These are phyloP conservation scores for Caenorhabditis brenneri DNA, from an alignment of 1,140 invertebrate species.

Conservation along the genomic window DNA sequence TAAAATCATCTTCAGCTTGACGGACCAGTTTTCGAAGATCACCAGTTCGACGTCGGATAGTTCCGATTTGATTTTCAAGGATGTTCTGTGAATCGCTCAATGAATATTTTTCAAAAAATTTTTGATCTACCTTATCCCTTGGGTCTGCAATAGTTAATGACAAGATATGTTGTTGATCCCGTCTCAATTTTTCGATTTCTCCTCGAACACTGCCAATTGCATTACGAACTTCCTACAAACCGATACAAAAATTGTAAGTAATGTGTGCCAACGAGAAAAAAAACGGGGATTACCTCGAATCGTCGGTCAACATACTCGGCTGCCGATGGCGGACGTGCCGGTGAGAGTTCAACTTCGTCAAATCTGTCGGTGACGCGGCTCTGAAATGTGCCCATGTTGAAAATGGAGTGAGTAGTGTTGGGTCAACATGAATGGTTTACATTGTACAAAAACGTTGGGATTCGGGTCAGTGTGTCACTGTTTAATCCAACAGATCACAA, in stretches of 20 bases:
- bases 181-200: constrained; percentile 31
- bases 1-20: constrained; percentile 39
- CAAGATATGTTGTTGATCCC: constrained; percentile 35
- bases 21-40: constrained; percentile 38
- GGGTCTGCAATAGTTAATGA: constrained; percentile 2
- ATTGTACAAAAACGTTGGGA: not conserved
- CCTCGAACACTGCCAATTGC: constrained; percentile 27
- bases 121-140: constrained; percentile 13
- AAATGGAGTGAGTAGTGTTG: not conserved
- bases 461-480: constrained; percentile 12
- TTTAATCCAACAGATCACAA: no score
- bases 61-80: constrained; percentile 41
- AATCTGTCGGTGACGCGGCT: constrained; percentile 34
- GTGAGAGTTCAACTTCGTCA: constrained; percentile 45
- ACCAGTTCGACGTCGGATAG: constrained; percentile 20
- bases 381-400: constrained; percentile 20
- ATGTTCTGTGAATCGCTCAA: constrained; percentile 6
- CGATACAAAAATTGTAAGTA: not conserved
- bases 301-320: constrained; percentile 38
- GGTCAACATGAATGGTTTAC: not conserved
- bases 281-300: not conserved
- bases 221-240: constrained; percentile 45
- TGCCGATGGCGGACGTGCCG: constrained; percentile 42
- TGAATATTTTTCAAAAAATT: not conserved
- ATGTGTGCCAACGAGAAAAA: not conserved